Evolutionary conservation across 2,888 invertebrate species (phyloP).

Genomic region (Mesochorus sp.): DNA sequence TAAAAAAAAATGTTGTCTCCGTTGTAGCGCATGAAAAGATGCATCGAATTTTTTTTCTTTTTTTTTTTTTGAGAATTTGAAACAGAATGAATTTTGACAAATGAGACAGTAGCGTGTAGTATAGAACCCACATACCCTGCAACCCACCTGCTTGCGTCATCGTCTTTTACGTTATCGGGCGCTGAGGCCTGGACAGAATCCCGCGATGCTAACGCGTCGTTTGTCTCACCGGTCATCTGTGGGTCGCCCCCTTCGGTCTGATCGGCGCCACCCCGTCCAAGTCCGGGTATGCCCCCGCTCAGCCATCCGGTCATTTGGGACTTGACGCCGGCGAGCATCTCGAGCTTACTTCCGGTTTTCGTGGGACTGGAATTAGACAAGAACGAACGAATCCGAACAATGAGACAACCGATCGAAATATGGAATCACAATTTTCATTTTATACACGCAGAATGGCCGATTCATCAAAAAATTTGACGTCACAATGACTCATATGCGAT

Average conservation of each 20-base stretch:
- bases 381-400: not conserved
- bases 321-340: slow-evolving; percentile 94
- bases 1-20: no score
- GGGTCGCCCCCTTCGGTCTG: slow-evolving; percentile 82
- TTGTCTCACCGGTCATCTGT: slow-evolving; percentile 82
- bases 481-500: no score
- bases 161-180: slow-evolving; percentile 85
- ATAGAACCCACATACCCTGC: slow-evolving; percentile 73
- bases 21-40: no score
- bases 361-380: slow-evolving; percentile 85
- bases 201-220: slow-evolving; percentile 71
- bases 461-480: no score
- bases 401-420: slow-evolving; percentile 8
- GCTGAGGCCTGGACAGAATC: slow-evolving; percentile 80
- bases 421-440: not conserved
- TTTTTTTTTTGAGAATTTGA: slow-evolving; percentile 15
- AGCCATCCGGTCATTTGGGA: slow-evolving; percentile 93
- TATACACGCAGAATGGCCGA: no score
- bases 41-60: slow-evolving; percentile 2
- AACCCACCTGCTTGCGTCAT: slow-evolving; percentile 89
- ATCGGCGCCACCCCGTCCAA: slow-evolving; percentile 82
- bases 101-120: slow-evolving; percentile 68
- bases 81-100: no score
- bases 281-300: slow-evolving; percentile 90
- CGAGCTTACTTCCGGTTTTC: slow-evolving; percentile 87